phyloP scores from a whole-genome alignment of 1,140 invertebrate genomes.

The Hyposmocoma kahamanoa region DNA sequence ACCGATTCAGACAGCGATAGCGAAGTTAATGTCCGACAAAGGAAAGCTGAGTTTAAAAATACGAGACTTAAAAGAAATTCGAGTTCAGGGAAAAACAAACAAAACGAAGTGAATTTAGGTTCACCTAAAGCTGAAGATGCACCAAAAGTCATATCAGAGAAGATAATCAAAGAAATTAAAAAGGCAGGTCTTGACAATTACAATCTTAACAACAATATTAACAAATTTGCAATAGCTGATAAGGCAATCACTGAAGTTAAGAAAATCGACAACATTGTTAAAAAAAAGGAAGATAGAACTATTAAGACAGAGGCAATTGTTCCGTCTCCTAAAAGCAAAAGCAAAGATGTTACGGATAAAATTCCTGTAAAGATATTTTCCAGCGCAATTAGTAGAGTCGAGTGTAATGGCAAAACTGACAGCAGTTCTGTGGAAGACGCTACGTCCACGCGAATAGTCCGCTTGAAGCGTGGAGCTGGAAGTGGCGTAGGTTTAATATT shows the following conservation, averaged over 20 bases:
- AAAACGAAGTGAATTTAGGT: constrained; percentile 36
- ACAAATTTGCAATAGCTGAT: constrained; percentile 3
- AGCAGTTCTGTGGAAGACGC: constrained; percentile 16
- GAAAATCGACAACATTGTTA: constrained; percentile 13
- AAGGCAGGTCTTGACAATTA: constrained; percentile 36
- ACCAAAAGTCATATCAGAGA: constrained; percentile 39
- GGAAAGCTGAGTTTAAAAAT: constrained; percentile 63
- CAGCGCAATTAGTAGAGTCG: constrained; percentile 10
- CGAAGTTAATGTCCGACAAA: constrained; percentile 51
- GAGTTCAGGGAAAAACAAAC: constrained; percentile 54
- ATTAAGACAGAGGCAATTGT: not conserved
- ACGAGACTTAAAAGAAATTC: constrained; percentile 63
- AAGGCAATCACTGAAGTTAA: constrained; percentile 15
- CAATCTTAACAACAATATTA: constrained; percentile 21
- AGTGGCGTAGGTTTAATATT: constrained; percentile 90
- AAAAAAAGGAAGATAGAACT: constrained; percentile 7
- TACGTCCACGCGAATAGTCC: constrained; percentile 37
- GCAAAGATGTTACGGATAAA: not conserved
- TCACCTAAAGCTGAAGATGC: constrained; percentile 37
- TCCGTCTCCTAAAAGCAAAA: not conserved
- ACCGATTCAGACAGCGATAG: constrained; percentile 68
- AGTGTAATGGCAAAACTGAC: constrained; percentile 19
- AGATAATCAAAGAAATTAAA: constrained; percentile 45
- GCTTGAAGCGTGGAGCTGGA: constrained; percentile 69
- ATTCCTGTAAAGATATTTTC: not conserved